Evolutionary conservation across 2,797 vertebrate genomes (phyloP).

Genomic region (Sebastes minor): DNA sequence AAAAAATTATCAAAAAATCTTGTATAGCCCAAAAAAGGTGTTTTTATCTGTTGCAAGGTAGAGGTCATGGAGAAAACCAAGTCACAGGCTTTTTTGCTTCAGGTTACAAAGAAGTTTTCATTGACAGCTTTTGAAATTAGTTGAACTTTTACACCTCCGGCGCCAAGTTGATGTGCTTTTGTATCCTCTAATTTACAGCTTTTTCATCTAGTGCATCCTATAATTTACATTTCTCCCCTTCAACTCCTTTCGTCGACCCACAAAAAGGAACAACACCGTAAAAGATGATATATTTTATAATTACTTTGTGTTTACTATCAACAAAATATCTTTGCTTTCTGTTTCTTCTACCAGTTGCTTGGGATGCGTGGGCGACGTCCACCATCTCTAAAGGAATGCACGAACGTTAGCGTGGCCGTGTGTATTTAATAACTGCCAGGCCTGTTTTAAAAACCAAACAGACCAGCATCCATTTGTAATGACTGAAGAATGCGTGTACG

Average conservation of each 20-base stretch:
- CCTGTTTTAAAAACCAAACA: conserved; percentile 76
- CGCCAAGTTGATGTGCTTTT: neutral
- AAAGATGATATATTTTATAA: neutral
- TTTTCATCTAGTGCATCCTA: neutral
- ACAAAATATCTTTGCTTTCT: neutral
- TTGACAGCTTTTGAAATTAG: neutral
- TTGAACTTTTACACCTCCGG: neutral
- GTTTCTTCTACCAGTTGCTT: neutral
- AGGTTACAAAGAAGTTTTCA: neutral
- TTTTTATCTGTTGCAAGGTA: neutral
- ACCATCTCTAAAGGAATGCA: conserved; percentile 62
- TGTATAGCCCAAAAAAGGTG: too few relatives aligned
- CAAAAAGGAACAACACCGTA: neutral
- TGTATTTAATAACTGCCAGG: conserved; percentile 64
- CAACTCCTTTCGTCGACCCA: neutral
- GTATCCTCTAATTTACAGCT: conserved; percentile 7
- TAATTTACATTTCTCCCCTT: conserved; percentile 26
- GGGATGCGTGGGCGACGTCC: conserved; percentile 57
- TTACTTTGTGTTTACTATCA: neutral
- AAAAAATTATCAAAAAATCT: too few relatives aligned
- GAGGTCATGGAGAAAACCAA: neutral
- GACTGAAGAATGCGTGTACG: conserved; percentile 76
- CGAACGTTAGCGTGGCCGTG: conserved; percentile 62
- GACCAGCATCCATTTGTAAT: conserved; percentile 64
- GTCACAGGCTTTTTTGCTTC: neutral